A percentile compares a stretch with the other conserved stretches of the same genome.
Conservation (phyloP, 2,113 vertebrate genomes). For the Probosciger aterrimus region DNA sequence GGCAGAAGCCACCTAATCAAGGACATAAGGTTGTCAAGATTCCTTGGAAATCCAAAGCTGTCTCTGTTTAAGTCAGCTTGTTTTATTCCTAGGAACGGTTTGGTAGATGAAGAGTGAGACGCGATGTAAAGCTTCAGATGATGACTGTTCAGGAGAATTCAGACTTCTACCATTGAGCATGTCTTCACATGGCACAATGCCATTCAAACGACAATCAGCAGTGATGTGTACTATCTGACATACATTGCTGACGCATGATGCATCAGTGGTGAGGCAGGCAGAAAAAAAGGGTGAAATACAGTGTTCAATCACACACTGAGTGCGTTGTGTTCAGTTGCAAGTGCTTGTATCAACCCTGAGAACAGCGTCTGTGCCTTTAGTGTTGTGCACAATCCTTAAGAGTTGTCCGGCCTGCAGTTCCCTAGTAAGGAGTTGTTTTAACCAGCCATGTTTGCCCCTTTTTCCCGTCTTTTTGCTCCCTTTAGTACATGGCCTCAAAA, state of each 20-base stretch:
- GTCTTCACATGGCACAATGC: not conserved
- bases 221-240: not conserved
- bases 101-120: not conserved
- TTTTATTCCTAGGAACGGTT: not conserved
- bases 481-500: not conserved
- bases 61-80: not conserved
- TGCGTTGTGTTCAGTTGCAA: not conserved
- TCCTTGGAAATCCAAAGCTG: not conserved
- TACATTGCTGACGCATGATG: accelerated
- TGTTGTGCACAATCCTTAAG: not conserved
- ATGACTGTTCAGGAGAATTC: not conserved
- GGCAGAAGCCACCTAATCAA: not conserved
- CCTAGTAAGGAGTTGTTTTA: not conserved
- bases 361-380: not conserved
- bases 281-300: not conserved
- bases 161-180: too few species aligned
- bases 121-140: not conserved
- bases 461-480: not conserved
- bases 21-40: not conserved
- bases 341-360: not conserved
- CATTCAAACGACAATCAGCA: not conserved
- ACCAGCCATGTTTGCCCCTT: not conserved
- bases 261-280: not conserved
- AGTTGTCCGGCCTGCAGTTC: not conserved
- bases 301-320: accelerated